Conservation (phyloP, 64 coral and sea anemone species). For the Cladopsammia gracilis region DNA sequence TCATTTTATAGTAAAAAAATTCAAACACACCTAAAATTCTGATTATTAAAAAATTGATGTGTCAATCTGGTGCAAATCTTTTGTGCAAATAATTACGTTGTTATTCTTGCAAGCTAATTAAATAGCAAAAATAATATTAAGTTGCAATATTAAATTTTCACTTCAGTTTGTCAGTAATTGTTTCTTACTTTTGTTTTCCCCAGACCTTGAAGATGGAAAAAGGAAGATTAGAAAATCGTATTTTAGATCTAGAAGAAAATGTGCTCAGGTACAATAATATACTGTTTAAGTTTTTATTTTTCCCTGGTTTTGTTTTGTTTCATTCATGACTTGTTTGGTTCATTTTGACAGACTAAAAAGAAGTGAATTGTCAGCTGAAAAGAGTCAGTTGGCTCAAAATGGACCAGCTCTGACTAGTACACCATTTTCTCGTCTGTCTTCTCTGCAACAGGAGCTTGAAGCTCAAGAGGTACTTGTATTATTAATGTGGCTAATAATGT, state of each 20-base stretch:
- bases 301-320: background rate
- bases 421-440: constrained; percentile 12
- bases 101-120: no score
- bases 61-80: no score
- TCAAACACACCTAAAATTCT: no score
- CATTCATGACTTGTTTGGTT: background rate
- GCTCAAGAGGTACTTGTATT: constrained; percentile 1
- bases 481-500: background rate
- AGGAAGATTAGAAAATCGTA: constrained; percentile 47
- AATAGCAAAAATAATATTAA: background rate
- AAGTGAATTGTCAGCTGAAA: background rate
- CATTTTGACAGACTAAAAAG: constrained; percentile 1
- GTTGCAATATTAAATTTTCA: background rate
- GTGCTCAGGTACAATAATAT: background rate
- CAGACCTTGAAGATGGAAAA: constrained; percentile 39
- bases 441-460: constrained; percentile 31
- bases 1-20: no score
- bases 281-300: background rate
- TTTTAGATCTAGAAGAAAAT: constrained; percentile 34
- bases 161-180: background rate
- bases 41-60: no score
- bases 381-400: constrained; percentile 21
- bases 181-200: background rate
- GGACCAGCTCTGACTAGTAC: constrained; percentile 13
- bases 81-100: no score